These are phyloP conservation scores for Actinia equina DNA, from an alignment of 64 coral and sea anemone species.

Conservation along the genomic window DNA sequence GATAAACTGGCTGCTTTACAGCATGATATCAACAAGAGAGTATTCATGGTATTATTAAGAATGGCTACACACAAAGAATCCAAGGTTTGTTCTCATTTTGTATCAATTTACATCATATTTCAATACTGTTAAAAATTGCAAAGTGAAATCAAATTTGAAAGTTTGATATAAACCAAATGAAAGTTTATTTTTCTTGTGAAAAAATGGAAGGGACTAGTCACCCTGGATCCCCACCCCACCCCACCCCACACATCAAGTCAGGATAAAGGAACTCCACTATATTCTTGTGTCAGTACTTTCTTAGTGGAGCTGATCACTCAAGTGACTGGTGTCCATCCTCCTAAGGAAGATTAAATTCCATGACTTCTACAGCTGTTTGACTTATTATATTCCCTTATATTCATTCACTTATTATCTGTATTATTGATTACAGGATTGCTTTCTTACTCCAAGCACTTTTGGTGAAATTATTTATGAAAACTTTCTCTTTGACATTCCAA, in stretches of 20 bases:
- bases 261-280: no score
- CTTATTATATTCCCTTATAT: background rate
- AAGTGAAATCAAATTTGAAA: no score
- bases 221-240: background rate
- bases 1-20: slow-evolving; percentile 44
- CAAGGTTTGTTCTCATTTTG: background rate
- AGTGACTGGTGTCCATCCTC: no score
- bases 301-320: no score
- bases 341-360: no score
- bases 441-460: slow-evolving; percentile 75
- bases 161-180: no score
- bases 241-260: background rate
- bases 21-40: slow-evolving; percentile 58
- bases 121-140: no score
- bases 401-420: background rate
- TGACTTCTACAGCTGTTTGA: no score
- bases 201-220: no score
- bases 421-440: slow-evolving; percentile 64
- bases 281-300: no score
- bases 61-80: slow-evolving; percentile 85
- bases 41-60: slow-evolving; percentile 89
- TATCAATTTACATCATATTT: no score
- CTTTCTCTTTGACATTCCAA: slow-evolving; percentile 94
- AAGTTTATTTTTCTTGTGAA: no score
- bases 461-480: slow-evolving; percentile 96